Percentiles rank a stretch among this genome's conserved stretches.
These are phyloP conservation scores for Battus philenor DNA, from an alignment of 1,140 invertebrate genomes.

Conservation along the genomic window DNA sequence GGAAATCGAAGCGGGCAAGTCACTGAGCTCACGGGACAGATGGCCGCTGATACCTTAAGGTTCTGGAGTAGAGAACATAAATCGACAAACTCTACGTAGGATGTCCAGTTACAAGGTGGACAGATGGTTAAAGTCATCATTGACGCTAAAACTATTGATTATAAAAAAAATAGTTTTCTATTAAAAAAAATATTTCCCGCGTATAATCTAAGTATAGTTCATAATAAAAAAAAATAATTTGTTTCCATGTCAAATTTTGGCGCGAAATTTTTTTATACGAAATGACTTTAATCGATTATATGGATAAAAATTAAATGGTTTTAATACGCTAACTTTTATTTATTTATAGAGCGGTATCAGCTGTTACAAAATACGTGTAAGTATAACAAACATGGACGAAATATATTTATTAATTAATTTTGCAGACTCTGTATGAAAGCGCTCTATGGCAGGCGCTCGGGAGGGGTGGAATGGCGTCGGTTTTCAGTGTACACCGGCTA, in stretches of 20 bases:
- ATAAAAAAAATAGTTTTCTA: neutral
- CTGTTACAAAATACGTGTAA: too few species aligned
- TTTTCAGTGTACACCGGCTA: conserved; percentile 1
- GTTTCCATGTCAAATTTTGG: neutral
- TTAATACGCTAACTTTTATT: neutral
- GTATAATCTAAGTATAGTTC: too few species aligned
- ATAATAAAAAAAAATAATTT: neutral
- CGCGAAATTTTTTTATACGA: neutral
- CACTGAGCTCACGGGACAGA: neutral
- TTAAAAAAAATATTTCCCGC: too few species aligned
- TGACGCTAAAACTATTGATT: neutral
- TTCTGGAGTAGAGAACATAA: neutral
- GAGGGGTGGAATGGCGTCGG: conserved; percentile 1
- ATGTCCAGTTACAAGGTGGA: too few species aligned
- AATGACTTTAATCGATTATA: neutral
- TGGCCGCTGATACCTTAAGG: neutral
- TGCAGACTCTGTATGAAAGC: neutral
- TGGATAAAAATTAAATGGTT: neutral
- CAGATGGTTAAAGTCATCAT: neutral
- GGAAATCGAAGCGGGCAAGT: neutral
- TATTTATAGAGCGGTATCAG: too few species aligned
- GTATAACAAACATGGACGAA: too few species aligned
- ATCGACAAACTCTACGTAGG: too few species aligned
- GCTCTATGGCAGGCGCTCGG: neutral
- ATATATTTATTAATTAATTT: neutral